phyloP scores from a whole-genome alignment of 2,113 vertebrate genomes.

The Pelecanoides urinatrix region DNA sequence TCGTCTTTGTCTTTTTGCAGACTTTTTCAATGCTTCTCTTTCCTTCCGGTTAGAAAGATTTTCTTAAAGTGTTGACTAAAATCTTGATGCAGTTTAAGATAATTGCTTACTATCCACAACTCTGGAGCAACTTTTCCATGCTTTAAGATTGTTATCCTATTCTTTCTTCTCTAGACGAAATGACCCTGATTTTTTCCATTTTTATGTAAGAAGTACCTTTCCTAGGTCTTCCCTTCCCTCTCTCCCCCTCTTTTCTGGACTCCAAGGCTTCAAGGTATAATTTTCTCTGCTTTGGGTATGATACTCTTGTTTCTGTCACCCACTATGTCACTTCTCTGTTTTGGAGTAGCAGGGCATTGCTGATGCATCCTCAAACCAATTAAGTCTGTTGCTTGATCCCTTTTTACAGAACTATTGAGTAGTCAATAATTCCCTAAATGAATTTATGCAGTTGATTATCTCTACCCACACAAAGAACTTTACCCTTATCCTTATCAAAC shows the following conservation, averaged over 20 bases:
- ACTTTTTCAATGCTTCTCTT: neutral
- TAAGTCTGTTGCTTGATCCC: neutral
- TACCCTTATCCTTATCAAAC: neutral
- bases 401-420: neutral
- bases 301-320: neutral
- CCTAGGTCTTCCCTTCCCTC: neutral
- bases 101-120: neutral
- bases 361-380: neutral
- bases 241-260: neutral
- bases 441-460: neutral
- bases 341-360: neutral
- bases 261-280: neutral
- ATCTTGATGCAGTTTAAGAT: neutral
- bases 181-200: neutral
- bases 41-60: neutral
- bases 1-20: neutral
- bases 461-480: neutral
- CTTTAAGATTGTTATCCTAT: neutral
- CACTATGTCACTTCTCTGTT: neutral
- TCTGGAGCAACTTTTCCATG: neutral
- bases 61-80: neutral
- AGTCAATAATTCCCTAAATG: neutral
- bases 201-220: neutral
- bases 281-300: neutral
- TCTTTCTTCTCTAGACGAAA: neutral